Evolutionary conservation across 2,113 vertebrate species (phyloP).

Genomic region (Antennarius striatus): DNA sequence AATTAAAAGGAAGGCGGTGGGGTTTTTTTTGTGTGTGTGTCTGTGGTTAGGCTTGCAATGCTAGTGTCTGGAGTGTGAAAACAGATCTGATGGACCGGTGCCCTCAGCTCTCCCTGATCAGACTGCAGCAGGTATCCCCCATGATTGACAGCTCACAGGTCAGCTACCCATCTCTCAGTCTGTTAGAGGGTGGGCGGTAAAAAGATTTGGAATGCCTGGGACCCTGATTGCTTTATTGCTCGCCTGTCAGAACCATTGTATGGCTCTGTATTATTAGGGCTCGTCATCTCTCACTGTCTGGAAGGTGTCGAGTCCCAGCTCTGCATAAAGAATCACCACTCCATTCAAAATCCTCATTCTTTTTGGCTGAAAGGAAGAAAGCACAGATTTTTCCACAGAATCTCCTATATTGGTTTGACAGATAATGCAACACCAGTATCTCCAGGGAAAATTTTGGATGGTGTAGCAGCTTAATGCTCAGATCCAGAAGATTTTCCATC

Average conservation of each 20-base stretch:
- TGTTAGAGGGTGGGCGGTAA: conserved; percentile 81
- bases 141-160: conserved; percentile 83
- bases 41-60: conserved; percentile 76
- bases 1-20: conserved; percentile 77
- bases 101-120: conserved; percentile 74
- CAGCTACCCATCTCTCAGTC: conserved; percentile 79
- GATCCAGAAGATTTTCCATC: conserved; percentile 62
- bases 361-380: conserved; percentile 73
- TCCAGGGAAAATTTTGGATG: conserved; percentile 68
- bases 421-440: conserved; percentile 71
- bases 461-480: conserved; percentile 58
- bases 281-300: conserved; percentile 78
- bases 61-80: conserved; percentile 80
- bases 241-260: conserved; percentile 82
- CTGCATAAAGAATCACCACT: conserved; percentile 76
- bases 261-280: conserved; percentile 80
- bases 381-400: conserved; percentile 73
- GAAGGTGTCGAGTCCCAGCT: conserved; percentile 76
- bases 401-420: conserved; percentile 74
- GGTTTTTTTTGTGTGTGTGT: conserved; percentile 69
- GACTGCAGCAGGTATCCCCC: conserved; percentile 78
- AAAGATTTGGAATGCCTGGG: conserved; percentile 82
- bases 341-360: conserved; percentile 78
- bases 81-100: conserved; percentile 81
- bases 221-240: conserved; percentile 82